Conservation (phyloP, 1,140 invertebrate genomes). For the Mylabris phalerata region DNA sequence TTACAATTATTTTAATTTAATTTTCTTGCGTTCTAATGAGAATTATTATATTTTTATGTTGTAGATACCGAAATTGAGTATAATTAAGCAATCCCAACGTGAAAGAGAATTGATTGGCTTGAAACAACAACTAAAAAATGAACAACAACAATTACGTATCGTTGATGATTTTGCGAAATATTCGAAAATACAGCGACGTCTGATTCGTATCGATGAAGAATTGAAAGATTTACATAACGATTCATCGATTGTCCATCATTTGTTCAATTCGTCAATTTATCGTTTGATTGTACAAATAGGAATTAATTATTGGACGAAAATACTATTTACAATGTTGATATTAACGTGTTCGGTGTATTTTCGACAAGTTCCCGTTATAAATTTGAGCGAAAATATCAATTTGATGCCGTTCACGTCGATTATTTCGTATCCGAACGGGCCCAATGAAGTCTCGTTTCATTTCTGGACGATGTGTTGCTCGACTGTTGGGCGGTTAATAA, state of each 20-base stretch:
- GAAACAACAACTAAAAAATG: conserved; percentile 22
- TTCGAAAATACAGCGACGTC: conserved; percentile 37
- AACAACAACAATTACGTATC: conserved; percentile 30
- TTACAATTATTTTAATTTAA: neutral
- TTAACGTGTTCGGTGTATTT: conserved; percentile 30
- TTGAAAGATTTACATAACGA: neutral
- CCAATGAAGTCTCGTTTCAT: conserved; percentile 37
- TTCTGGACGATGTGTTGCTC: conserved; percentile 37
- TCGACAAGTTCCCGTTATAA: conserved; percentile 28
- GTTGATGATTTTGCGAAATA: conserved; percentile 35
- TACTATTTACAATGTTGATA: conserved; percentile 22
- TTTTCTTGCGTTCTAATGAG: neutral
- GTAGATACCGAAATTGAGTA: conserved; percentile 29
- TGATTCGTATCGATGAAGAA: conserved; percentile 32
- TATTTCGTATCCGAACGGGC: conserved; percentile 37
- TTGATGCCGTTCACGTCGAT: conserved; percentile 33
- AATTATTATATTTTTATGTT: conserved; percentile 7
- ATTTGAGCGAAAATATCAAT: conserved; percentile 29
- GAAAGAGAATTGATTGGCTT: conserved; percentile 25
- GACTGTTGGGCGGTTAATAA: conserved; percentile 26
- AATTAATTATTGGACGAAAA: conserved; percentile 26
- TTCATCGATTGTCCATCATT: too few relatives aligned
- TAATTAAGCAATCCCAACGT: conserved; percentile 20
- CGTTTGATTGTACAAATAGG: conserved; percentile 22
- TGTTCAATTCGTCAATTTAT: conserved; percentile 7